Percentiles rank a stretch among this genome's conserved stretches.
These are phyloP conservation scores for Whitmania pigra DNA, from an alignment of 1,140 invertebrate genomes.

Conservation along the genomic window DNA sequence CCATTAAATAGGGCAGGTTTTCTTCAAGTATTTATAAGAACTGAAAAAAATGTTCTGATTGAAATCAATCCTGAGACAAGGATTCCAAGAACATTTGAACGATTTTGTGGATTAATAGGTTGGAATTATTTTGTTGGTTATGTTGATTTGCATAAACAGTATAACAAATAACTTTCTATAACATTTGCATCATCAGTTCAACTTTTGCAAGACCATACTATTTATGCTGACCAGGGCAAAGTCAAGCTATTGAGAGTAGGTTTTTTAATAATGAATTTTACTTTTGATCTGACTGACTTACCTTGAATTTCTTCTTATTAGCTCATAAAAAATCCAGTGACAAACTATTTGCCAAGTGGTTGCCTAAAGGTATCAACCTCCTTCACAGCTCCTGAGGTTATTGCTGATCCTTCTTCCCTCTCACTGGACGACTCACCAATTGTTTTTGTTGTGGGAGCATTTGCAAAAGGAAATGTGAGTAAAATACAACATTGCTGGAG, in stretches of 20 bases:
- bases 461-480: conserved; percentile 81
- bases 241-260: conserved; percentile 9
- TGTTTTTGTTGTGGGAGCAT: conserved; percentile 83
- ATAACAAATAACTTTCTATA: background rate
- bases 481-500: background rate
- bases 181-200: background rate
- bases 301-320: conserved; percentile 21
- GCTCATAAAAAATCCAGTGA: conserved; percentile 93
- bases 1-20: conserved; percentile 76
- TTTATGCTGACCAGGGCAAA: background rate
- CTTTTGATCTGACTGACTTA: background rate
- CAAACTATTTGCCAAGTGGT: conserved; percentile 85
- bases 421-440: conserved; percentile 67
- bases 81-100: conserved; percentile 92
- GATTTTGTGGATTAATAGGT: conserved; percentile 97
- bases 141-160: background rate
- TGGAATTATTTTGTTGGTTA: conserved; percentile 32
- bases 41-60: conserved; percentile 90
- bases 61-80: conserved; percentile 96
- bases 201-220: background rate
- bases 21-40: conserved; percentile 78
- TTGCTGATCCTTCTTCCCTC: conserved; percentile 63
- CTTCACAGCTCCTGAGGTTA: conserved; percentile 61
- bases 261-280: background rate
- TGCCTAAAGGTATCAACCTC: conserved; percentile 81